phyloP scores from a whole-genome alignment of 1,140 invertebrate species.

The Trichonephila inaurata region DNA sequence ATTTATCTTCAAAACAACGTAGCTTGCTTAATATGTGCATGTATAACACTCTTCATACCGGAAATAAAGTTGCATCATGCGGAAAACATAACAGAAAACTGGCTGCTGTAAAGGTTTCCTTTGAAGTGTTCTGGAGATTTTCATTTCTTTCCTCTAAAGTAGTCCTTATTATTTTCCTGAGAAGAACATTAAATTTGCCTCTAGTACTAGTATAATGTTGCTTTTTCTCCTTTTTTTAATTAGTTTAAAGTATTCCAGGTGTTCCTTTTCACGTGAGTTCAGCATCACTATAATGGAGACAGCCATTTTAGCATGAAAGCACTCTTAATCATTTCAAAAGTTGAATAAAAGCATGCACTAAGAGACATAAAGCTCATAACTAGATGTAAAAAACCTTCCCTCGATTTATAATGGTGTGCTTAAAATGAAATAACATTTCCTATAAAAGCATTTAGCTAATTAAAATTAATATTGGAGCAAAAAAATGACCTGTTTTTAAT shows the following conservation, averaged over 20 bases:
- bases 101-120: neutral
- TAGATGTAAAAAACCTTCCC: neutral
- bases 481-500: neutral
- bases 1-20: neutral
- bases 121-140: neutral
- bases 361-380: neutral
- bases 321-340: slow-evolving; percentile 16
- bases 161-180: neutral
- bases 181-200: neutral
- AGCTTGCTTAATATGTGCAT: neutral
- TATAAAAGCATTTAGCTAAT: neutral
- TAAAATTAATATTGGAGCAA: neutral
- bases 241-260: slow-evolving; percentile 38
- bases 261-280: neutral
- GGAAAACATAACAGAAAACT: neutral
- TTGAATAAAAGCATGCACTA: neutral
- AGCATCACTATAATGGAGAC: neutral
- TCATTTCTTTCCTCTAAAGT: neutral
- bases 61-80: neutral
- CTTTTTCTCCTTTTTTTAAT: slow-evolving; percentile 1
- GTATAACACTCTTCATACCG: neutral
- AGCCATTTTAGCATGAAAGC: neutral
- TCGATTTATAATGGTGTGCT: neutral
- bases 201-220: neutral
- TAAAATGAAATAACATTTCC: neutral